A percentile compares a stretch with the other conserved stretches of the same genome.
These are phyloP conservation scores for Campoplex capitator DNA, from an alignment of 2,888 invertebrate species.

Conservation along the genomic window DNA sequence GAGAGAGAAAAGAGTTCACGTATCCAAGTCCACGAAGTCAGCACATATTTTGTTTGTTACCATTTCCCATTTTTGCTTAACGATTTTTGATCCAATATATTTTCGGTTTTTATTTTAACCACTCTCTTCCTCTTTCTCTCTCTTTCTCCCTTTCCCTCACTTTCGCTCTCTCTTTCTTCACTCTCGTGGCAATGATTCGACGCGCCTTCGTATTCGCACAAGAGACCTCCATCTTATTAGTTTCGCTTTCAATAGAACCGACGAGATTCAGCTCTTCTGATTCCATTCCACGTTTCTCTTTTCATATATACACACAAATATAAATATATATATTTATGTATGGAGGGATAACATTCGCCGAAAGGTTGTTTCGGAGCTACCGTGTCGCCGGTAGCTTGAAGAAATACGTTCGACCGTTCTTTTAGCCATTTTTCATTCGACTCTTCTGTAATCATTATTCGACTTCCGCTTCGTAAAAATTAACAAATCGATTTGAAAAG, in stretches of 20 bases:
- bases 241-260: conserved; percentile 57
- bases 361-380: conserved; percentile 40
- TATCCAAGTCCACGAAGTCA: neutral
- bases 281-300: conserved; percentile 37
- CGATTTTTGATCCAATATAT: neutral
- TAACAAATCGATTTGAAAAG: neutral
- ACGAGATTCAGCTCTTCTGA: conserved; percentile 42
- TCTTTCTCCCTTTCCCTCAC: neutral
- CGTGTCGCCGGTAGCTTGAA: conserved; percentile 39
- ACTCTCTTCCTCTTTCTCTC: neutral
- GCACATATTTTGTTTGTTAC: neutral
- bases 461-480: neutral
- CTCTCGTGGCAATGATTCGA: conserved; percentile 46
- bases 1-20: neutral
- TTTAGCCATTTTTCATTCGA: neutral
- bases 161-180: conserved; percentile 8
- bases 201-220: conserved; percentile 52
- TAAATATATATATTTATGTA: conserved; percentile 22
- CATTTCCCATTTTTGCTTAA: neutral
- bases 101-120: neutral
- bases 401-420: neutral
- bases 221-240: conserved; percentile 60
- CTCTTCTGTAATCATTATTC: neutral
- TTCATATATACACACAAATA: conserved; percentile 6
- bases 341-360: conserved; percentile 11